phyloP scores from a whole-genome alignment of 2,797 vertebrate species.

The Scolopax bukidnonensis region DNA sequence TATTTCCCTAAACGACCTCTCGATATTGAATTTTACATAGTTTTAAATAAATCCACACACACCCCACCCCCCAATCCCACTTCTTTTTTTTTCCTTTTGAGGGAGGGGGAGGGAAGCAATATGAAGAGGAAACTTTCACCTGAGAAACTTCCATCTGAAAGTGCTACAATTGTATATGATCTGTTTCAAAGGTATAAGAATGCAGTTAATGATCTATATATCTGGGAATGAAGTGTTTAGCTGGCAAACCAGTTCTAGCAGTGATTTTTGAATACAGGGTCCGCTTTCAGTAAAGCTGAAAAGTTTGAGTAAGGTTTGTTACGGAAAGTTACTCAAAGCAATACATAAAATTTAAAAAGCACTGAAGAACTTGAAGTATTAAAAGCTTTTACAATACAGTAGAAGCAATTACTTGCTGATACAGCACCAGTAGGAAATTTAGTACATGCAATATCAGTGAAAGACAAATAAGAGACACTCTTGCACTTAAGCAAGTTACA shows the following conservation, averaged over 20 bases:
- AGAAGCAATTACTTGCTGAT: constrained; percentile 50
- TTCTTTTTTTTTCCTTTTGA: not conserved
- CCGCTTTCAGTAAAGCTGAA: constrained; percentile 4
- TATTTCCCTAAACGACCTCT: not conserved
- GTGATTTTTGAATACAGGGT: constrained; percentile 23
- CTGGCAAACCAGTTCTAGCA: constrained; percentile 1
- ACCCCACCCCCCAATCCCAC: not conserved
- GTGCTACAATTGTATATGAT: not conserved
- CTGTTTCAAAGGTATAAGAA: constrained; percentile 5
- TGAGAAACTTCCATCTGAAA: not conserved
- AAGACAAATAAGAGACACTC: not conserved
- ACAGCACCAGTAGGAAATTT: constrained; percentile 20
- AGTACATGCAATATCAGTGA: not conserved
- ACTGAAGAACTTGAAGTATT: constrained; percentile 3
- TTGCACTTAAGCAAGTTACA: not conserved
- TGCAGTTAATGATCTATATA: not conserved
- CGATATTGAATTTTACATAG: not conserved
- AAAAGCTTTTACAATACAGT: constrained; percentile 53
- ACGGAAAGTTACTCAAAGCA: constrained; percentile 33
- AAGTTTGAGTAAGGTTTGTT: not conserved
- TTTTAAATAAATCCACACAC: not conserved
- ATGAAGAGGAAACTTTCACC: not conserved
- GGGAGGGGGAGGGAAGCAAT: not conserved
- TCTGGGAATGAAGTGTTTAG: not conserved
- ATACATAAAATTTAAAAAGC: constrained; percentile 51